phyloP scores from a whole-genome alignment of 2,113 vertebrate species.

The Tympanuchus pallidicinctus region DNA sequence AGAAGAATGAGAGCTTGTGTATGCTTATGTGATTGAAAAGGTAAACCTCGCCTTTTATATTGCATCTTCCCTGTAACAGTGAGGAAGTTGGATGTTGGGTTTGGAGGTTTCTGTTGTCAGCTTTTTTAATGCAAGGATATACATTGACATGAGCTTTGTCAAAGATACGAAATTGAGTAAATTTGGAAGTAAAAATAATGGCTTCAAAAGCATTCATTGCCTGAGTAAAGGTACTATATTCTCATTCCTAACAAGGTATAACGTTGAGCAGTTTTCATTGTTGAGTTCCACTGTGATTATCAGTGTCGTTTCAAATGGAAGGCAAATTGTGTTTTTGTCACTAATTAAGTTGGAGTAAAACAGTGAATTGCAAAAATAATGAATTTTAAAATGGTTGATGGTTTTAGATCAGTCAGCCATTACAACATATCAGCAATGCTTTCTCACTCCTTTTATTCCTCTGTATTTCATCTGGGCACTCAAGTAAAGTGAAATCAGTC shows the following conservation, averaged over 20 bases:
- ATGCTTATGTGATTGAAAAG: not conserved
- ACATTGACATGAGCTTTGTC: constrained; percentile 13
- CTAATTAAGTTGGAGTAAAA: constrained; percentile 3
- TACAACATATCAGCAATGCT: not conserved
- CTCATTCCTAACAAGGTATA: not conserved
- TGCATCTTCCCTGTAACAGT: not conserved
- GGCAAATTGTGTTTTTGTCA: not conserved
- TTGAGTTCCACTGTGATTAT: not conserved
- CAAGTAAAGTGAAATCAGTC: not conserved
- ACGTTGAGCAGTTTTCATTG: not conserved
- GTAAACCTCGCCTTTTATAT: not conserved
- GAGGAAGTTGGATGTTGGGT: not conserved
- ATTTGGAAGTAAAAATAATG: not conserved
- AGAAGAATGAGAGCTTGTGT: not conserved
- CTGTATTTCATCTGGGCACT: not conserved
- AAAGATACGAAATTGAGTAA: not conserved
- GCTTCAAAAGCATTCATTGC: not conserved
- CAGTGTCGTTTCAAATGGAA: not conserved
- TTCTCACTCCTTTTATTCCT: not conserved
- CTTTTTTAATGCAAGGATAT: not conserved
- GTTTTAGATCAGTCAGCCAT: not conserved
- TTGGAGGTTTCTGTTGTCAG: not conserved
- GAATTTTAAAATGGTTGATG: not conserved
- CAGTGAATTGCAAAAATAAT: not conserved
- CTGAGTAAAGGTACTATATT: not conserved